Percentiles rank a stretch among this genome's conserved stretches.
Conservation (phyloP, 2,888 invertebrate genomes). For the Cephus runcator region DNA sequence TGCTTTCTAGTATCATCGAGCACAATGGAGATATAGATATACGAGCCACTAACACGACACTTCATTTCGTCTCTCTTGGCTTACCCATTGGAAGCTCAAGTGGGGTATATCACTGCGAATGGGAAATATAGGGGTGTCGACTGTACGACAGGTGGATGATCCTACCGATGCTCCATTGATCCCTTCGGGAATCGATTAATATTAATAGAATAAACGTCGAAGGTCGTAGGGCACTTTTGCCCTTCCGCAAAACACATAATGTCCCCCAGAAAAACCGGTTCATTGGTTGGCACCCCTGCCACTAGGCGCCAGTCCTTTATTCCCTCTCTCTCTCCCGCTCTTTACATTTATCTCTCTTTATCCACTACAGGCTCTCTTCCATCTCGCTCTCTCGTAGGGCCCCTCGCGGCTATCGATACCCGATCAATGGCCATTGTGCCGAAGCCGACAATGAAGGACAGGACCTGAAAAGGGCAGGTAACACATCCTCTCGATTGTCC, state of each 20-base stretch:
- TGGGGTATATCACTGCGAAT: not conserved
- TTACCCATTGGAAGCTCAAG: not conserved
- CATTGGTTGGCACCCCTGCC: not conserved
- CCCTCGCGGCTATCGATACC: slow-evolving; percentile 35
- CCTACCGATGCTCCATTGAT: not conserved
- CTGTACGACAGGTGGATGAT: not conserved
- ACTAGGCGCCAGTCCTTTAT: not conserved
- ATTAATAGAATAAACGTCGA: slow-evolving; percentile 61
- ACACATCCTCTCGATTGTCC: slow-evolving; percentile 51
- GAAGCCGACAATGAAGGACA: slow-evolving; percentile 25
- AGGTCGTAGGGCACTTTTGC: slow-evolving; percentile 30
- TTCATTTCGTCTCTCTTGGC: not conserved
- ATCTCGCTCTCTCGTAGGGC: too few relatives aligned
- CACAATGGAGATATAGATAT: not conserved
- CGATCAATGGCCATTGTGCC: slow-evolving; percentile 39
- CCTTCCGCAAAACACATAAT: slow-evolving; percentile 39
- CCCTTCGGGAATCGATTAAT: slow-evolving; percentile 55
- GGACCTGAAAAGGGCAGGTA: slow-evolving; percentile 38
- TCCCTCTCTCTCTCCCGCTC: not conserved
- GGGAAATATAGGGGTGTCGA: not conserved
- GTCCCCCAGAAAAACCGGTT: slow-evolving; percentile 14
- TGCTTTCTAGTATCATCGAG: not conserved
- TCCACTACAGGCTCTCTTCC: too few relatives aligned
- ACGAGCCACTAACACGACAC: not conserved
- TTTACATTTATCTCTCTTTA: too few relatives aligned